A percentile compares a stretch with the other conserved stretches of the same genome.
phyloP scores from a whole-genome alignment of 2,113 vertebrate species.

The Elephantulus edwardii region DNA sequence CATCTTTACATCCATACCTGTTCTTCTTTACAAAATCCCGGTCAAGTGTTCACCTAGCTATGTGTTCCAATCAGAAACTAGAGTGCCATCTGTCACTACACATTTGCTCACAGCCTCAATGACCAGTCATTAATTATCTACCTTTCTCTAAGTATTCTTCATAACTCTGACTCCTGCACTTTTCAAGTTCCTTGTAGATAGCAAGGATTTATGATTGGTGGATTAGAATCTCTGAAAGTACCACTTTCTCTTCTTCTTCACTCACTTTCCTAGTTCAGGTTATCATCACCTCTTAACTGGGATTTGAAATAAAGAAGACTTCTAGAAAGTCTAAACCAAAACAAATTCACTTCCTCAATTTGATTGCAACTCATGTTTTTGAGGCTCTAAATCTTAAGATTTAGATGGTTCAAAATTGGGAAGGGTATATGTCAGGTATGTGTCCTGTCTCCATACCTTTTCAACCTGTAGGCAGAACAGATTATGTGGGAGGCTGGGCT shows the following conservation, averaged over 20 bases:
- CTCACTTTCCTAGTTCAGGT: not conserved
- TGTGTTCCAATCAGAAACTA: not conserved
- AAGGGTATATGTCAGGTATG: no score
- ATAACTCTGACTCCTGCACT: not conserved
- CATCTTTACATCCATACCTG: not conserved
- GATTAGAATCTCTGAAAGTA: not conserved
- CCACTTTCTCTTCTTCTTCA: not conserved
- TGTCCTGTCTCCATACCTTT: no score
- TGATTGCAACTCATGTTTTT: no score
- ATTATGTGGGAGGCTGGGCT: no score
- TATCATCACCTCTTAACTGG: not conserved
- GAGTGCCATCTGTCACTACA: not conserved
- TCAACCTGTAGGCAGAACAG: no score
- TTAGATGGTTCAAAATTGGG: no score
- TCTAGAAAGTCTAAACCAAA: not conserved
- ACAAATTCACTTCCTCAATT: no score
- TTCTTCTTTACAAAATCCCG: no score
- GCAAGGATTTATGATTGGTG: not conserved
- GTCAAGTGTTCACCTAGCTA: not conserved
- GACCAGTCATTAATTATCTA: not conserved
- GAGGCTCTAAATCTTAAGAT: no score
- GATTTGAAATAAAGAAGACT: slow-evolving; percentile 1
- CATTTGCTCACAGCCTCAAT: not conserved
- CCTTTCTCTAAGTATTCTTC: not conserved
- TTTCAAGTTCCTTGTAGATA: not conserved